A percentile compares a stretch with the other conserved stretches of the same genome.
These are phyloP conservation scores for Melikaiella ostensackeni DNA, from an alignment of 2,888 invertebrate species.

Conservation along the genomic window DNA sequence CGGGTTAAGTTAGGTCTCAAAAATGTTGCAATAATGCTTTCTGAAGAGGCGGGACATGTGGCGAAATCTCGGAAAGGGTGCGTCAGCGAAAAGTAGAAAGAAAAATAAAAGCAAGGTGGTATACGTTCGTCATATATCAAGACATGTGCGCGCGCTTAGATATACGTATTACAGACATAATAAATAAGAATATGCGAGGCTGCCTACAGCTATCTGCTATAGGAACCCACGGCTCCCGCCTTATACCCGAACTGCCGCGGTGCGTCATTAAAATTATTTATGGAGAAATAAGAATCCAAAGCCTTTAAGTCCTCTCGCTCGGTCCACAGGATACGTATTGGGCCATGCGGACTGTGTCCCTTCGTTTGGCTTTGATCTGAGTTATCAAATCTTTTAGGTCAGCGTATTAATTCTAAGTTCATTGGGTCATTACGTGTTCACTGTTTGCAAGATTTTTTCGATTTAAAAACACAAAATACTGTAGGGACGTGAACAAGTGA, in stretches of 20 bases:
- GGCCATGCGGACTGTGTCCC: background rate
- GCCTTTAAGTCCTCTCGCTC: slow-evolving; percentile 59
- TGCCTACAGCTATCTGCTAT: slow-evolving; percentile 65
- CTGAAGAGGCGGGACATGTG: slow-evolving; percentile 2
- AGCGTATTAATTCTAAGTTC: background rate
- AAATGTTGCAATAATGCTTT: background rate
- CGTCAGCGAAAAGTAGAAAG: slow-evolving; percentile 23
- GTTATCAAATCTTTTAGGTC: background rate
- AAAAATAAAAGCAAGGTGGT: slow-evolving; percentile 37
- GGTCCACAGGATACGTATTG: slow-evolving; percentile 24
- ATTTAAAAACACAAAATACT: background rate
- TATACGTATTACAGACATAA: slow-evolving; percentile 59
- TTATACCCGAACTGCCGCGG: slow-evolving; percentile 69
- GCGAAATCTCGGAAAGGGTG: slow-evolving; percentile 33
- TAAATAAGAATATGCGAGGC: slow-evolving; percentile 69
- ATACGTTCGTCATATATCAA: slow-evolving; percentile 42
- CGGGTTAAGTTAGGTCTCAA: background rate
- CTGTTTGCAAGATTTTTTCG: background rate
- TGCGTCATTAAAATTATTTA: slow-evolving; percentile 75
- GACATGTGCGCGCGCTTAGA: slow-evolving; percentile 29
- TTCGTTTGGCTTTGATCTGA: slow-evolving; percentile 8
- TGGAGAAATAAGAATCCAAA: slow-evolving; percentile 72
- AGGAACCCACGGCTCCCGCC: slow-evolving; percentile 59
- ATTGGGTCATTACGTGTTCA: background rate
- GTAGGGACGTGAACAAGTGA: slow-evolving; percentile 19